phyloP scores from a whole-genome alignment of 1,140 invertebrate genomes.

The Goniozus legneri region DNA sequence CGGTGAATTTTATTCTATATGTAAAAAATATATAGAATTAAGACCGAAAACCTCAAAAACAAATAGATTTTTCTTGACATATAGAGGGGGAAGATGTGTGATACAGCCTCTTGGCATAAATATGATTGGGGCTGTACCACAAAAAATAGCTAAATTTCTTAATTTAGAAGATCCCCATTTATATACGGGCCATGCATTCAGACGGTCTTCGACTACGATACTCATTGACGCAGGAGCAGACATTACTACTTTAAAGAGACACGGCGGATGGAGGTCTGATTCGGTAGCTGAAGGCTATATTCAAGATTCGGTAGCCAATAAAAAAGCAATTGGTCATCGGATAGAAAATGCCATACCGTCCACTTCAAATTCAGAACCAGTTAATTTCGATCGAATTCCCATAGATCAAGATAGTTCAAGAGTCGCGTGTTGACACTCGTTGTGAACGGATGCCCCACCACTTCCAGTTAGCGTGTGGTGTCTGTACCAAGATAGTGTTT shows the following conservation, averaged over 20 bases:
- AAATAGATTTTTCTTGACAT: constrained; percentile 1
- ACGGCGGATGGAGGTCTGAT: constrained; percentile 3
- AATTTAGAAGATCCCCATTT: not conserved
- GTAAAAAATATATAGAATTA: not conserved
- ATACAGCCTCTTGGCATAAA: not conserved
- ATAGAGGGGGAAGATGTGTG: not conserved
- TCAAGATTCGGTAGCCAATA: not conserved
- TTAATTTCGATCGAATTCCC: too few species aligned
- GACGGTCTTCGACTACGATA: constrained; percentile 1
- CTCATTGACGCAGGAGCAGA: constrained; percentile 1
- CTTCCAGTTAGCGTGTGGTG: too few species aligned
- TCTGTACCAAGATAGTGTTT: too few species aligned
- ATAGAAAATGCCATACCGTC: too few species aligned
- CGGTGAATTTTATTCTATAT: not conserved
- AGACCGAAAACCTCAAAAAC: not conserved
- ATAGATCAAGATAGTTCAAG: too few species aligned
- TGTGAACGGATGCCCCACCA: too few species aligned
- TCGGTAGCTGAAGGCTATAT: not conserved
- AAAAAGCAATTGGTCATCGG: not conserved
- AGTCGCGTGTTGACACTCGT: too few species aligned
- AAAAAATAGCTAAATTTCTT: constrained; percentile 1
- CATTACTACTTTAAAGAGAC: not conserved
- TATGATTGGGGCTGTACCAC: not conserved
- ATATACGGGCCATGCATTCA: not conserved
- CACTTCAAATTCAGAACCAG: too few species aligned